A percentile compares a stretch with the other conserved stretches of the same genome.
Conservation (phyloP, 1,140 invertebrate species). For the Conus betulinus region DNA sequence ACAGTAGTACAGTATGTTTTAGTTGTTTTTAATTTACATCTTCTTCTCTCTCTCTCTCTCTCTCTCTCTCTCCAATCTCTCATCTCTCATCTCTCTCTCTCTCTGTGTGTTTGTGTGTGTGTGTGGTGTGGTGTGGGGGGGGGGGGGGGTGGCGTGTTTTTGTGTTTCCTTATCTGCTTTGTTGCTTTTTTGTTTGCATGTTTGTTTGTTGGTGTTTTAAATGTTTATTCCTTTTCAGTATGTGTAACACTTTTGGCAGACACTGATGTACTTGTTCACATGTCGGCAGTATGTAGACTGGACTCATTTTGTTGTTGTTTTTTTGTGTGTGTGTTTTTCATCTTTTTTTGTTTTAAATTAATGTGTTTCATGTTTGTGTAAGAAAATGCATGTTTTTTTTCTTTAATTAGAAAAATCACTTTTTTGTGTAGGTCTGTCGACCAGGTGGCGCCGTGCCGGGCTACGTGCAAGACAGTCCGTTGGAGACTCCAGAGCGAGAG, state of each 20-base stretch:
- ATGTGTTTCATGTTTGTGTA: neutral
- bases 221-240: neutral
- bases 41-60: no score
- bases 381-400: neutral
- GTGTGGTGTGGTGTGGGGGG: slow-evolving; percentile 26
- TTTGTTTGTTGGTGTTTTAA: neutral
- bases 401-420: neutral
- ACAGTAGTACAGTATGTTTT: no score
- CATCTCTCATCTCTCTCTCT: no score
- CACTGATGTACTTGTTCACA: no score
- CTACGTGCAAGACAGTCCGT: slow-evolving; percentile 32
- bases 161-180: neutral
- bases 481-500: slow-evolving; percentile 3
- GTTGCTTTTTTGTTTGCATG: neutral
- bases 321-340: neutral
- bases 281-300: neutral
- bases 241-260: neutral
- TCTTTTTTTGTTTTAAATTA: neutral
- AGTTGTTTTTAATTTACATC: no score
- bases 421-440: neutral
- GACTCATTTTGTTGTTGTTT: neutral
- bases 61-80: no score
- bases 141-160: no score
- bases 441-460: slow-evolving; percentile 35
- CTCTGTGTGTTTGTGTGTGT: slow-evolving; percentile 22